phyloP scores from a whole-genome alignment of 2,797 vertebrate species.

The Prunella strophiata region DNA sequence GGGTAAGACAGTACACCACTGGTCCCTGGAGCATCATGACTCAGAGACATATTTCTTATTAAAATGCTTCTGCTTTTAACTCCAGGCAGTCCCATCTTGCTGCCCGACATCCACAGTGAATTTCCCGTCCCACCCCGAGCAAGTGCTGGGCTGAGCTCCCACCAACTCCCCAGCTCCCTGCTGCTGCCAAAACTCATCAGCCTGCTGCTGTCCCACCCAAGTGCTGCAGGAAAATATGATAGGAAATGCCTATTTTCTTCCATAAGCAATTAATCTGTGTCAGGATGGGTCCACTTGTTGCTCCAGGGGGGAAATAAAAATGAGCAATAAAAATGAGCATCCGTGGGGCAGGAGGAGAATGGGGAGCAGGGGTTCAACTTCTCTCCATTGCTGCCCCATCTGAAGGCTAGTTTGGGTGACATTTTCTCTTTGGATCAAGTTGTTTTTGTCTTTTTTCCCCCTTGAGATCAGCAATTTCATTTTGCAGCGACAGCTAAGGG shows the following conservation, averaged over 20 bases:
- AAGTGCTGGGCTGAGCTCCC: not conserved
- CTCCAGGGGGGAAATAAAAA: not conserved
- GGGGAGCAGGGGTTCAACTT: not conserved
- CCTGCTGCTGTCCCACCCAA: not conserved
- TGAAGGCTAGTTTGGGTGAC: not conserved
- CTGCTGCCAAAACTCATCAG: slow-evolving; percentile 1
- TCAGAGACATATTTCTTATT: slow-evolving; percentile 54
- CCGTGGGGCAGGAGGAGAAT: not conserved
- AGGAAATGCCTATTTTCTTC: not conserved
- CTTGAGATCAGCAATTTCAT: not conserved
- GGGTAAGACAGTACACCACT: slow-evolving; percentile 10
- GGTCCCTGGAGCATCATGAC: slow-evolving; percentile 36
- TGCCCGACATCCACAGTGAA: not conserved
- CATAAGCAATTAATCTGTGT: not conserved
- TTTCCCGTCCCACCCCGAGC: not conserved
- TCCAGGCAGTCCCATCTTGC: not conserved
- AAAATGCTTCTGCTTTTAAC: slow-evolving; percentile 47
- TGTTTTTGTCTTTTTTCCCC: not conserved
- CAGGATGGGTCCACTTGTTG: not conserved
- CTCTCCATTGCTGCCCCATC: not conserved
- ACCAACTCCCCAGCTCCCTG: not conserved
- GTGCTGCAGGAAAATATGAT: not conserved
- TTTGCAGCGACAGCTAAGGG: not conserved
- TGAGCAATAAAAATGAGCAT: not conserved
- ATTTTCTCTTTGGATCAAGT: not conserved